phyloP scores from a whole-genome alignment of 2,113 vertebrate genomes.

The Syrmaticus mikado region DNA sequence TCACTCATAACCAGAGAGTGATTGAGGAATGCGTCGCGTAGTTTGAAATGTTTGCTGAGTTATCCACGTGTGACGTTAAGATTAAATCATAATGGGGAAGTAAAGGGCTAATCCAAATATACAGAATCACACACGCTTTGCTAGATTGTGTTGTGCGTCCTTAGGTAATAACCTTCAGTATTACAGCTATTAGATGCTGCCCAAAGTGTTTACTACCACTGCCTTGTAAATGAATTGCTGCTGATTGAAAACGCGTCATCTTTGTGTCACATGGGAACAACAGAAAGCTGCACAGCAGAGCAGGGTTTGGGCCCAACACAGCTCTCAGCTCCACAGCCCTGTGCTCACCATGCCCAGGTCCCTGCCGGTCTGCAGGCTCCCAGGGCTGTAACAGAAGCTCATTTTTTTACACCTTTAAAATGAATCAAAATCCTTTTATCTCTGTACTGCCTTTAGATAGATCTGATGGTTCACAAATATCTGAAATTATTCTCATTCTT shows the following conservation, averaged over 20 bases:
- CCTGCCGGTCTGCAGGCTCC: too few species aligned
- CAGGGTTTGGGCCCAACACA: background rate
- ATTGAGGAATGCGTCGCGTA: accelerated
- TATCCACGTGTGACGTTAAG: background rate
- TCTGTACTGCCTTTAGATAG: background rate
- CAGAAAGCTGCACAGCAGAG: accelerated
- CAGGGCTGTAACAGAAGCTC: too few species aligned
- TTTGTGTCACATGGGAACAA: background rate
- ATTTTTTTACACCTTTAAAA: background rate
- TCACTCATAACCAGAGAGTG: background rate
- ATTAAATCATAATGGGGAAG: background rate
- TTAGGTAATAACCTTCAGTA: background rate
- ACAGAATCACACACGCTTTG: background rate
- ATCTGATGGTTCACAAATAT: background rate
- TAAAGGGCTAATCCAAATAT: background rate
- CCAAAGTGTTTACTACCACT: background rate
- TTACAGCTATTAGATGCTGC: background rate
- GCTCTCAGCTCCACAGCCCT: background rate
- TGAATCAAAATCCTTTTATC: background rate
- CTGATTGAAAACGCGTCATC: accelerated
- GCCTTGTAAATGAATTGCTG: background rate
- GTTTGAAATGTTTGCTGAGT: background rate
- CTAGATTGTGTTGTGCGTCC: background rate
- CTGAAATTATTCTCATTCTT: background rate
- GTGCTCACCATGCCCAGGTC: too few species aligned